Conservation (phyloP, 2,888 invertebrate genomes). For the Drosophila austrosaltans region DNA sequence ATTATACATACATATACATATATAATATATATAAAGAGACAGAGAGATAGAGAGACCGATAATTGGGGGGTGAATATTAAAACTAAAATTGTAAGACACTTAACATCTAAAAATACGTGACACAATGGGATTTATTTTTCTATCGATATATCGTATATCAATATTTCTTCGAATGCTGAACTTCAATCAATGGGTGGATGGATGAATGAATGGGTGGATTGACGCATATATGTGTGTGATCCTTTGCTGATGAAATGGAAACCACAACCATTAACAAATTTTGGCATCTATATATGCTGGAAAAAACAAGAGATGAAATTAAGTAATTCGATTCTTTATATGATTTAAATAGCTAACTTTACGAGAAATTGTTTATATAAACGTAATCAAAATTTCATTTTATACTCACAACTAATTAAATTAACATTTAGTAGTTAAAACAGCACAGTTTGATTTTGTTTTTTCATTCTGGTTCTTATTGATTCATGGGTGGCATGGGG, state of each 20-base stretch:
- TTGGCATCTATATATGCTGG: slow-evolving; percentile 79
- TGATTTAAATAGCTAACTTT: too few species aligned
- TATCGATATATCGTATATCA: slow-evolving; percentile 10
- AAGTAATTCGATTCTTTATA: background rate
- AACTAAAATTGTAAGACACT: slow-evolving; percentile 44
- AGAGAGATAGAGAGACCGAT: slow-evolving; percentile 14
- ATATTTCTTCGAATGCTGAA: slow-evolving; percentile 11
- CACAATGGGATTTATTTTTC: slow-evolving; percentile 18
- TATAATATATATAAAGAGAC: slow-evolving; percentile 28
- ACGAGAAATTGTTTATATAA: too few species aligned
- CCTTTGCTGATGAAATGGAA: slow-evolving; percentile 54
- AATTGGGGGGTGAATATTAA: background rate
- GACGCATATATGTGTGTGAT: slow-evolving; percentile 24
- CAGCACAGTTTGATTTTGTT: slow-evolving; percentile 68
- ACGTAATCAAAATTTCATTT: too few species aligned
- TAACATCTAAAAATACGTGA: slow-evolving; percentile 34
- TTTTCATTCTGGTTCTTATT: slow-evolving; percentile 51
- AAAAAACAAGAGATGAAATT: slow-evolving; percentile 22
- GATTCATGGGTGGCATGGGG: slow-evolving; percentile 81
- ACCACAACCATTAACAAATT: slow-evolving; percentile 76
- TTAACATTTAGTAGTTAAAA: slow-evolving; percentile 68
- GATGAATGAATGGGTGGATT: slow-evolving; percentile 15
- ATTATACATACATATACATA: slow-evolving; percentile 38
- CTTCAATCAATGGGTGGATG: slow-evolving; percentile 17
- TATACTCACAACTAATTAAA: slow-evolving; percentile 69